These are phyloP conservation scores for Drosophila diplacantha DNA, from an alignment of 2,888 invertebrate genomes.

Conservation along the genomic window DNA sequence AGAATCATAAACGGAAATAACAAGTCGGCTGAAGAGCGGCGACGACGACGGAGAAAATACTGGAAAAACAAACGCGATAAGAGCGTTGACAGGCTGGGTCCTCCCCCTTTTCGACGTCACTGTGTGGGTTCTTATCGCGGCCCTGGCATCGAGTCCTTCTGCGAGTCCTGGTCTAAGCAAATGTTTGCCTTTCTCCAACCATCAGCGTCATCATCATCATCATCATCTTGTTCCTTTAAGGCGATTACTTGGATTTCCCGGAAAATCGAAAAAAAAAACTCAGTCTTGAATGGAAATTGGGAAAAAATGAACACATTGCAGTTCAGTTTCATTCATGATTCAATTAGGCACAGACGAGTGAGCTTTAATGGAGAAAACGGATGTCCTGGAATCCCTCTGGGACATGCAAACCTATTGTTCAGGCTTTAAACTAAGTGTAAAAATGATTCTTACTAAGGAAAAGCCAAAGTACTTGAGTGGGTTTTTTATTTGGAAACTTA, in stretches of 20 bases:
- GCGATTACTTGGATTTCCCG: slow-evolving; percentile 61
- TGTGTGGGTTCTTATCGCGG: slow-evolving; percentile 81
- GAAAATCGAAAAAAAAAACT: slow-evolving; percentile 16
- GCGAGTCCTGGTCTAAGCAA: slow-evolving; percentile 45
- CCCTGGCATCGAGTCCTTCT: slow-evolving; percentile 12
- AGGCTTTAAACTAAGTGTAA: not conserved
- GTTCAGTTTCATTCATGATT: slow-evolving; percentile 58
- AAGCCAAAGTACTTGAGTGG: not conserved
- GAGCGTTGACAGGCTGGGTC: slow-evolving; percentile 32
- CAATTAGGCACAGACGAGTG: slow-evolving; percentile 65
- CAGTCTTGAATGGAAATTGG: slow-evolving; percentile 9
- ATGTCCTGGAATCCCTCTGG: not conserved
- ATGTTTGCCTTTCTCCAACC: slow-evolving; percentile 42
- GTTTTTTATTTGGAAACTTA: not conserved
- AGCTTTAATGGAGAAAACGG: slow-evolving; percentile 26
- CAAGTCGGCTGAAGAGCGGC: slow-evolving; percentile 25
- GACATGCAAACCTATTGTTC: not conserved
- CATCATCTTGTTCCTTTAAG: slow-evolving; percentile 29
- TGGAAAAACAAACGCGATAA: slow-evolving; percentile 46
- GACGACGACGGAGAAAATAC: slow-evolving; percentile 2
- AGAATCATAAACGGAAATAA: slow-evolving; percentile 54
- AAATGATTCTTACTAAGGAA: not conserved
- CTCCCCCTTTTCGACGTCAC: slow-evolving; percentile 10
- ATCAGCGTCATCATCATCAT: not conserved
- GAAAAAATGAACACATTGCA: slow-evolving; percentile 51